A percentile compares a stretch with the other conserved stretches of the same genome.
These are phyloP conservation scores for Plutella xylostella DNA, from an alignment of 2,888 invertebrate species.

Conservation along the genomic window DNA sequence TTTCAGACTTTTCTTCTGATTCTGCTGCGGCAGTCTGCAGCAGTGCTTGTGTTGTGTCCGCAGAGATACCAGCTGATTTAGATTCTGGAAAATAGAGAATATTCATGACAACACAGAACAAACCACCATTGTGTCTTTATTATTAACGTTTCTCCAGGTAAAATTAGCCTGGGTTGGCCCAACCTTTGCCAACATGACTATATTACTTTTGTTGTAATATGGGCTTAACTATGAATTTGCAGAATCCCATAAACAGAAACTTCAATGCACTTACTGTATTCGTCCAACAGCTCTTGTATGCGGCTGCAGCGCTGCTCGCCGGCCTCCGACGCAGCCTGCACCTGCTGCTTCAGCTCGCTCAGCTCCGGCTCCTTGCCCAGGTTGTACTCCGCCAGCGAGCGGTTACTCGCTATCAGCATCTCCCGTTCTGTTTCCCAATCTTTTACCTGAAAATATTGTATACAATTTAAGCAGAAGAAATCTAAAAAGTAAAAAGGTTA, in stretches of 20 bases:
- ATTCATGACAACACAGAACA: too few relatives aligned
- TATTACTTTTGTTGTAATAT: too few relatives aligned
- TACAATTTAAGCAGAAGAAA: too few relatives aligned
- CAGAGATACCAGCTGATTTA: conserved; percentile 80
- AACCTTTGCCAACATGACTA: too few relatives aligned
- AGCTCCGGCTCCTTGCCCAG: conserved; percentile 87
- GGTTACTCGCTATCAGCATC: conserved; percentile 87
- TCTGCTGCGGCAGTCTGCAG: conserved; percentile 93
- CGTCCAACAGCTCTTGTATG: conserved; percentile 81
- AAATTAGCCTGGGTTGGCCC: too few relatives aligned
- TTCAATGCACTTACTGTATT: conserved; percentile 81
- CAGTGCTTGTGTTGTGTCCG: conserved; percentile 89
- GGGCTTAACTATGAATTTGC: too few relatives aligned
- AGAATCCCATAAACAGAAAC: too few relatives aligned
- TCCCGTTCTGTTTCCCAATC: conserved; percentile 87
- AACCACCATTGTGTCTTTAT: too few relatives aligned
- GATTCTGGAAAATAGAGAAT: conserved; percentile 66
- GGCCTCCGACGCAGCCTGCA: conserved; percentile 76
- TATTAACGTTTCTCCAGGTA: too few relatives aligned
- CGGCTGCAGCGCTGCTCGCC: conserved; percentile 75
- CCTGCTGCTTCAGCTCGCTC: conserved; percentile 76
- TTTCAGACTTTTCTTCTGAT: conserved; percentile 93
- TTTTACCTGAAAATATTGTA: conserved; percentile 74
- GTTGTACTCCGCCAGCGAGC: conserved; percentile 92
- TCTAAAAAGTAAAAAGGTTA: too few relatives aligned